phyloP scores from a whole-genome alignment of 2,888 invertebrate genomes.

The Mechanitis messenoides region DNA sequence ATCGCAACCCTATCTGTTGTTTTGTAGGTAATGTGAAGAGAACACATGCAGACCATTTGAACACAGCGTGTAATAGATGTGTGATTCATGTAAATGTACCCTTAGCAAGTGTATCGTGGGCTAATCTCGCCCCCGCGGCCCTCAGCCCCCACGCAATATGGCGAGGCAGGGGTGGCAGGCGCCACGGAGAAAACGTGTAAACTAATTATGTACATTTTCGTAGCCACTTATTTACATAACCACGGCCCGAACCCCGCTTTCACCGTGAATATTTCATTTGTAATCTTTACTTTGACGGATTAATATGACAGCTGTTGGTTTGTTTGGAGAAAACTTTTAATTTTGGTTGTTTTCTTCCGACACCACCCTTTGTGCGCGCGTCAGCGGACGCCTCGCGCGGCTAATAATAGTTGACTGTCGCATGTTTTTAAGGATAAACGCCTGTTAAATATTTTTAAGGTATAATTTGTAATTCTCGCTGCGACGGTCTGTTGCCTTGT shows the following conservation, averaged over 20 bases:
- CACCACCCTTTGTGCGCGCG: slow-evolving; percentile 61
- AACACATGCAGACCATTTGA: slow-evolving; percentile 64
- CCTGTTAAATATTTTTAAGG: slow-evolving; percentile 57
- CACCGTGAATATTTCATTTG: slow-evolving; percentile 77
- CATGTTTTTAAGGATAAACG: slow-evolving; percentile 60
- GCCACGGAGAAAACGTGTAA: slow-evolving; percentile 72
- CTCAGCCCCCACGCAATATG: slow-evolving; percentile 51
- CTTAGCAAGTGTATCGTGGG: slow-evolving; percentile 68
- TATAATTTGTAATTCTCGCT: slow-evolving; percentile 66
- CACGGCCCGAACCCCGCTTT: slow-evolving; percentile 71
- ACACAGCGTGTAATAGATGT: slow-evolving; percentile 64
- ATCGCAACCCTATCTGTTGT: slow-evolving; percentile 55
- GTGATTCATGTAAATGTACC: slow-evolving; percentile 74
- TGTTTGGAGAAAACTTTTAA: slow-evolving; percentile 75
- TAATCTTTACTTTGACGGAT: slow-evolving; percentile 75
- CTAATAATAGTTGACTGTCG: slow-evolving; percentile 72
- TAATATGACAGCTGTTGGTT: slow-evolving; percentile 75
- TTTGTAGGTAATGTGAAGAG: slow-evolving; percentile 65
- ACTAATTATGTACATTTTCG: slow-evolving; percentile 77
- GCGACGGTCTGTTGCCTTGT: slow-evolving; percentile 47
- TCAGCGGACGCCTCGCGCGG: slow-evolving; percentile 55
- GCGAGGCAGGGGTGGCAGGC: slow-evolving; percentile 49
- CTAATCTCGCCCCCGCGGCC: slow-evolving; percentile 52
- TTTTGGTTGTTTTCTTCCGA: slow-evolving; percentile 66
- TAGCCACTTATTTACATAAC: slow-evolving; percentile 77